Evolutionary conservation across 2,113 vertebrate species (phyloP).

Genomic region (Cyphomyrus discorhynchus): DNA sequence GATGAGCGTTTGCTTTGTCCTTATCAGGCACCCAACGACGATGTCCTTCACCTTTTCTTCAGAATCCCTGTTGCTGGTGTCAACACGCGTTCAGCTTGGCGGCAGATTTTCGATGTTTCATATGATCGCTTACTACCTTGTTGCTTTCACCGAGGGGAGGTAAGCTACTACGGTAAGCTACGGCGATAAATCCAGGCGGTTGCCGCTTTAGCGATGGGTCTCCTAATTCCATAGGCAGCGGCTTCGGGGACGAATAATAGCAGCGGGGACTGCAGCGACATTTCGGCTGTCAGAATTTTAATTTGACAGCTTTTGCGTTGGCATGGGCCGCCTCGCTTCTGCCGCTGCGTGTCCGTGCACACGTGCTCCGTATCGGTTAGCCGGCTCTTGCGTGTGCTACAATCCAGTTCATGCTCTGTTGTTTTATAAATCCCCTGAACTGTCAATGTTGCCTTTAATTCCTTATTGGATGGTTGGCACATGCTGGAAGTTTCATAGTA

Average conservation of each 20-base stretch:
- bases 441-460: neutral
- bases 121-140: neutral
- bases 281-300: slow-evolving; percentile 22
- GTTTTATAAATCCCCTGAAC: neutral
- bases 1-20: neutral
- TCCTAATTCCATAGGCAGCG: slow-evolving; percentile 19
- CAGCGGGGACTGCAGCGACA: neutral
- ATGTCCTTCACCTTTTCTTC: neutral
- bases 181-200: slow-evolving; percentile 24
- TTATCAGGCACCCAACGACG: neutral
- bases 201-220: slow-evolving; percentile 23
- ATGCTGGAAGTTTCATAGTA: neutral
- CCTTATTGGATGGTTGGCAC: neutral
- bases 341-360: neutral
- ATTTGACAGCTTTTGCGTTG: slow-evolving; percentile 22
- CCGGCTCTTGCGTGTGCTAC: neutral
- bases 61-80: neutral
- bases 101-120: neutral
- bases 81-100: neutral
- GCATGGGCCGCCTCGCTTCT: neutral
- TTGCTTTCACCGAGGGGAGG: neutral
- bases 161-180: neutral
- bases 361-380: neutral
- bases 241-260: slow-evolving; percentile 2
- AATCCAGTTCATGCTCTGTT: neutral